Conservation (phyloP, 2,797 vertebrate species). For the Sarcophilus harrisii region DNA sequence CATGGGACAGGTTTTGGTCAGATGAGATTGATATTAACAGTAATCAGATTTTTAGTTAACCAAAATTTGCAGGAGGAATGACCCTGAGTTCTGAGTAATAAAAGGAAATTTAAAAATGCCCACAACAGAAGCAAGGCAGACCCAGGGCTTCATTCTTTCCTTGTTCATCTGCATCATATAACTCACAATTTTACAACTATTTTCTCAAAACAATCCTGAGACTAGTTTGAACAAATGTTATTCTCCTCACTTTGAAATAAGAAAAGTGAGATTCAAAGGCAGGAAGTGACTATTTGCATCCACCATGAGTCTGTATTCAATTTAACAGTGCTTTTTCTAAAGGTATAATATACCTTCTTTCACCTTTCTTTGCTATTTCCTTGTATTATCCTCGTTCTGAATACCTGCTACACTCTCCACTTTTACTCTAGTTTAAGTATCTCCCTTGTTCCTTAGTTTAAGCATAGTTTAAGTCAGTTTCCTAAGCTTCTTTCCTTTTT, state of each 20-base stretch:
- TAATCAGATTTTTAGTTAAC: not conserved
- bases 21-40: not conserved
- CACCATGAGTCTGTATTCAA: not conserved
- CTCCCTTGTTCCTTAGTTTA: not conserved
- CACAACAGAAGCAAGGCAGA: not conserved
- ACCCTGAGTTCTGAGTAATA: not conserved
- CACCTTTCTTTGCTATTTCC: not conserved
- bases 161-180: not conserved
- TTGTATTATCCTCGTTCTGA: not conserved
- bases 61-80: not conserved
- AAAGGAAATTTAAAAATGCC: not conserved
- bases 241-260: not conserved
- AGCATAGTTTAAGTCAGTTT: not conserved
- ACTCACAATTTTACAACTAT: not conserved
- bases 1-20: not conserved
- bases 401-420: not conserved
- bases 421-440: not conserved
- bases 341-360: not conserved
- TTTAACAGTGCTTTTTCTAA: not conserved
- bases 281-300: not conserved
- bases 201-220: not conserved
- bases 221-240: not conserved
- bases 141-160: not conserved
- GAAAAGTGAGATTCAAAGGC: not conserved
- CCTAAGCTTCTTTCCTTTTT: not conserved